These are phyloP conservation scores for Mormyrus lacerda DNA, from an alignment of 2,113 vertebrate species.

Conservation along the genomic window DNA sequence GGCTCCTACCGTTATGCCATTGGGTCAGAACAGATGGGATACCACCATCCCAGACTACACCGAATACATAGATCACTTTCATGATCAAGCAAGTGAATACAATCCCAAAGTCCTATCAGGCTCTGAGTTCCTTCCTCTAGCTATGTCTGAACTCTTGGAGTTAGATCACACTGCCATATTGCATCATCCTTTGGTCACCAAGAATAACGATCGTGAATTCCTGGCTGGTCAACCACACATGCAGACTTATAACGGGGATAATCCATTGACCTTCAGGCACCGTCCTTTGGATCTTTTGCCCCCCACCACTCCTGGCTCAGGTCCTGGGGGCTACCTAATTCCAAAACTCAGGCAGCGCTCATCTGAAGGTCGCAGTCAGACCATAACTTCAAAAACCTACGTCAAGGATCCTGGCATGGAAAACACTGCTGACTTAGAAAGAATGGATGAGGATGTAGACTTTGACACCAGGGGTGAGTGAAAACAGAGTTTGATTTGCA, in stretches of 20 bases:
- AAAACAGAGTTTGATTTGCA: not conserved
- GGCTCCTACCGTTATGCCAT: slow-evolving; percentile 24
- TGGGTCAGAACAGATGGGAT: slow-evolving; percentile 17
- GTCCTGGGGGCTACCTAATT: not conserved
- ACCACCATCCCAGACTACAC: slow-evolving; percentile 42
- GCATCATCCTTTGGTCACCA: not conserved
- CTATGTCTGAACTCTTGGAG: not conserved
- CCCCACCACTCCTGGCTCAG: not conserved
- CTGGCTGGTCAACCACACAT: not conserved
- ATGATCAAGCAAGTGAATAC: slow-evolving; percentile 53
- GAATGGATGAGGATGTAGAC: slow-evolving; percentile 63
- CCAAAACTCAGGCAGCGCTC: slow-evolving; percentile 7
- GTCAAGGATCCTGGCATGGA: slow-evolving; percentile 17
- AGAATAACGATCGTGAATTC: not conserved
- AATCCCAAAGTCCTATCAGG: slow-evolving; percentile 37
- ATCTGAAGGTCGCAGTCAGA: not conserved
- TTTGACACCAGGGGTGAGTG: slow-evolving; percentile 73
- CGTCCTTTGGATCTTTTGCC: not conserved
- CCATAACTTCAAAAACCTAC: not conserved
- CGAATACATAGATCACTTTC: slow-evolving; percentile 53
- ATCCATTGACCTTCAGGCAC: slow-evolving; percentile 21
- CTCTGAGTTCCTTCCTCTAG: slow-evolving; percentile 36
- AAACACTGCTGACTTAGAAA: slow-evolving; percentile 27
- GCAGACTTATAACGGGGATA: not conserved
- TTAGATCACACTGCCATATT: slow-evolving; percentile 21